Evolutionary conservation across 2,888 invertebrate genomes (phyloP), one percentile per base, ranked within the genome.

Genomic region (Malacosoma neustria): DNA sequence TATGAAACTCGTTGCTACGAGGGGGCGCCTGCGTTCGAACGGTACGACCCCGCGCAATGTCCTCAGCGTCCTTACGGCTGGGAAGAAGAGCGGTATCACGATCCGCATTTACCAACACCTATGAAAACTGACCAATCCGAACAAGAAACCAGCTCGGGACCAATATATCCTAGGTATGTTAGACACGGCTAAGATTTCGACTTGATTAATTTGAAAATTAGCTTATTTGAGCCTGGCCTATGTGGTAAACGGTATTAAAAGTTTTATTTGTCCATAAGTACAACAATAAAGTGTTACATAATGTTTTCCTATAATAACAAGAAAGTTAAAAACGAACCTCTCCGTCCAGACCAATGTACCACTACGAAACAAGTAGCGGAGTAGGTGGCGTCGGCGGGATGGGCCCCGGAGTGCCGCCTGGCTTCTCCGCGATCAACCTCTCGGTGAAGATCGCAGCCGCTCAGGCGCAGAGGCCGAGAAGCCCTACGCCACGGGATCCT

Each of bases 361-460:
- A 93, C 76, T 93, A 93, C 80, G 93, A 93, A 76, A 72, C 85
- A 57, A 68, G 84, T 71, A 79, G 89, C 87, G 51, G 88, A 84
- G 57, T 87, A 89, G 71, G 91, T 86, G 60, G 89, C 86, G 61
- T 92, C 89, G 58, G 68, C 66, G 89, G 91, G 33, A 87, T 90
- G 60, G 89, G 89, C 54, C 91, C 91, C 38, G 90, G 90, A 38
- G 87, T 92, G 50, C 92, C 91, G 42, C 91, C 92, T 31, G 92
- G 92, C 48, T 91, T 93, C 85, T 92, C 92, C 33, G 93, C 93
- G 50, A 94, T 93, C 71, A 94, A 93, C 88, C 87, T 93, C 54
- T 93, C 93, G 51, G 95, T 95, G 61, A 95, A 95, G 87, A 94
- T 94, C 67, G 92, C 91, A 51, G 91, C 92, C 48, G 91, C 91